These are phyloP conservation scores for Hirtodrosophila duncani DNA, from an alignment of 2,888 invertebrate genomes.

Conservation along the genomic window DNA sequence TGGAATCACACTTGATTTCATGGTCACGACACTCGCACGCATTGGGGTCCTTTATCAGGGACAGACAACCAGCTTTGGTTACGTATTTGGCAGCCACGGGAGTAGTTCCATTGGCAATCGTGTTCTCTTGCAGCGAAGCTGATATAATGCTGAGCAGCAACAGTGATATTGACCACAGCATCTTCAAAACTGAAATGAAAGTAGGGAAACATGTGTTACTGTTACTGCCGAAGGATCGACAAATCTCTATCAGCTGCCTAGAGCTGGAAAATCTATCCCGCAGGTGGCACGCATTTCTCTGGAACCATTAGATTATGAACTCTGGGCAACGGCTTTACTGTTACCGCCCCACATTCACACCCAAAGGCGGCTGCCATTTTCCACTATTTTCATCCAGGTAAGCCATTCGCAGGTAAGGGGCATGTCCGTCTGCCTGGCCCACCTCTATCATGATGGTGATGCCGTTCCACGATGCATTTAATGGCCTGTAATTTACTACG, in stretches of 20 bases:
- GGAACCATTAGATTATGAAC: slow-evolving; percentile 11
- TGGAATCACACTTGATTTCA: slow-evolving; percentile 55
- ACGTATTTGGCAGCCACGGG: slow-evolving; percentile 28
- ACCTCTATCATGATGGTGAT: slow-evolving; percentile 9
- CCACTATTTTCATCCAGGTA: slow-evolving; percentile 23
- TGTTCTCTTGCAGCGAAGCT: slow-evolving; percentile 34
- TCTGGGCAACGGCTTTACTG: background rate
- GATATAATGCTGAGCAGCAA: slow-evolving; percentile 19
- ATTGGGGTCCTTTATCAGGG: slow-evolving; percentile 40
- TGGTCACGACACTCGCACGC: slow-evolving; percentile 56
- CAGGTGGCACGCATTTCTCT: slow-evolving; percentile 36
- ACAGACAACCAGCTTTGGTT: slow-evolving; percentile 48
- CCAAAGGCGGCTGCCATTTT: slow-evolving; percentile 31
- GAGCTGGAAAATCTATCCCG: too few species aligned
- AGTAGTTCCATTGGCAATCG: background rate
- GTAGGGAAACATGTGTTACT: slow-evolving; percentile 11
- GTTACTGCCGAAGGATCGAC: slow-evolving; percentile 13
- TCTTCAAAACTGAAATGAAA: slow-evolving; percentile 24
- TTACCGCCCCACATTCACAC: slow-evolving; percentile 26
- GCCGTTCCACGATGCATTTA: slow-evolving; percentile 25
- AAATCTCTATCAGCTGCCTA: slow-evolving; percentile 3
- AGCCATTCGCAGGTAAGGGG: slow-evolving; percentile 11
- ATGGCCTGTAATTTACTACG: slow-evolving; percentile 41
- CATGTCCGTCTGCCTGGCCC: slow-evolving; percentile 3
- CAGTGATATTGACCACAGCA: slow-evolving; percentile 38